phyloP scores from a whole-genome alignment of 2,888 invertebrate genomes.

The Latheticus oryzae region DNA sequence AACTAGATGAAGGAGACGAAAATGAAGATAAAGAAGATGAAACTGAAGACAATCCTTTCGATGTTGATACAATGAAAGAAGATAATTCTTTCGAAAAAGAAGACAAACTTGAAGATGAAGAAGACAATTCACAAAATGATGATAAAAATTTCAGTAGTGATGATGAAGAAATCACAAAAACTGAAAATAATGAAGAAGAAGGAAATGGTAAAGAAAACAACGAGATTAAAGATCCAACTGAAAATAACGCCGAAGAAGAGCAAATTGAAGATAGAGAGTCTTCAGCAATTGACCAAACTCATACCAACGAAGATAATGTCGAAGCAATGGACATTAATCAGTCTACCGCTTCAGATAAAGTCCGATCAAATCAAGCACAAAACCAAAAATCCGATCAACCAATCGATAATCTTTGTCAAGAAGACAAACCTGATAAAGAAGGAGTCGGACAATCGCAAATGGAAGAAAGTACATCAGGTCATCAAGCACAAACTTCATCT shows the following conservation, averaged over 20 bases:
- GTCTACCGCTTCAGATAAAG: conserved; percentile 66
- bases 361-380: conserved; percentile 59
- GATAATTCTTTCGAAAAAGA: conserved; percentile 56
- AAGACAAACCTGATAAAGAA: conserved; percentile 71
- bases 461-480: conserved; percentile 77
- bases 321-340: conserved; percentile 66
- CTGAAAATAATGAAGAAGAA: conserved; percentile 60
- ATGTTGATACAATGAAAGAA: conserved; percentile 82
- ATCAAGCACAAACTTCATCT: conserved; percentile 66
- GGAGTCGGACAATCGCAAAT: conserved; percentile 81
- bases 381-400: conserved; percentile 60
- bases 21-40: conserved; percentile 71
- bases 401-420: conserved; percentile 68
- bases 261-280: conserved; percentile 57
- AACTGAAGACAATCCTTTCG: conserved; percentile 85
- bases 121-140: conserved; percentile 61
- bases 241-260: conserved; percentile 52
- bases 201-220: conserved; percentile 60
- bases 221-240: conserved; percentile 59
- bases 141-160: conserved; percentile 45
- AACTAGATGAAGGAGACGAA: conserved; percentile 79
- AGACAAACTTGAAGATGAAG: conserved; percentile 59
- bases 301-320: conserved; percentile 62
- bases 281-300: conserved; percentile 58
- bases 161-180: conserved; percentile 54